These are phyloP conservation scores for Odontocolon sp. DNA, from an alignment of 2,888 invertebrate genomes.

Conservation along the genomic window DNA sequence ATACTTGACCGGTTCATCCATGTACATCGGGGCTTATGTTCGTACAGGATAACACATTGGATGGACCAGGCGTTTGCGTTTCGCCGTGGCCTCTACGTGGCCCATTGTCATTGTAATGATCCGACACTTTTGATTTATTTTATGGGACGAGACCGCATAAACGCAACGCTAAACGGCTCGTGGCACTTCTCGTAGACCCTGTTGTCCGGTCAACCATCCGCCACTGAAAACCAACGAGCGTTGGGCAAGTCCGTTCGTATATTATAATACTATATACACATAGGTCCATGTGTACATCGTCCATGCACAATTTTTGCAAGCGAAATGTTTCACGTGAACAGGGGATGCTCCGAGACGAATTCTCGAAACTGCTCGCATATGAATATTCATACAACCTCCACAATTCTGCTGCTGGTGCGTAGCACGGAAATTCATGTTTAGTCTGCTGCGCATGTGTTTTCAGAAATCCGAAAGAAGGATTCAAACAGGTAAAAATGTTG, in stretches of 20 bases:
- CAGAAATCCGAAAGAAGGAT: background rate
- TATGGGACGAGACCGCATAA: slow-evolving; percentile 70
- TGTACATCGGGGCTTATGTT: slow-evolving; percentile 61
- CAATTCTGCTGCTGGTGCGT: too few species aligned
- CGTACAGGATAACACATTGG: slow-evolving; percentile 68
- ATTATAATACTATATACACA: background rate
- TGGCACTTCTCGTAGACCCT: slow-evolving; percentile 29
- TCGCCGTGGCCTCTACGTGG: background rate
- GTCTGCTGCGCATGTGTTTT: slow-evolving; percentile 6
- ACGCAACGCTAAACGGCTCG: slow-evolving; percentile 65
- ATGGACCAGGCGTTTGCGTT: slow-evolving; percentile 63
- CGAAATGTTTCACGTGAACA: slow-evolving; percentile 47
- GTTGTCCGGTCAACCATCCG: slow-evolving; percentile 27
- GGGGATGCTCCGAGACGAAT: slow-evolving; percentile 53
- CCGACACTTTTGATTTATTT: slow-evolving; percentile 75
- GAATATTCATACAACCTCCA: slow-evolving; percentile 51
- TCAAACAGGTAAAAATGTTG: background rate
- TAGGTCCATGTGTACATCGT: background rate
- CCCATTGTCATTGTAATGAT: slow-evolving; percentile 75
- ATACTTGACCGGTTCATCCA: slow-evolving; percentile 61
- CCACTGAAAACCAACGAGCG: slow-evolving; percentile 21
- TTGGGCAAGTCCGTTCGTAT: slow-evolving; percentile 22
- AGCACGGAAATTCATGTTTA: too few species aligned
- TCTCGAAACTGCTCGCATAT: slow-evolving; percentile 30
- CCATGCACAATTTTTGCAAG: background rate